Conservation (phyloP, 2,797 vertebrate genomes). For the Enteromius afrohamiltoni region DNA sequence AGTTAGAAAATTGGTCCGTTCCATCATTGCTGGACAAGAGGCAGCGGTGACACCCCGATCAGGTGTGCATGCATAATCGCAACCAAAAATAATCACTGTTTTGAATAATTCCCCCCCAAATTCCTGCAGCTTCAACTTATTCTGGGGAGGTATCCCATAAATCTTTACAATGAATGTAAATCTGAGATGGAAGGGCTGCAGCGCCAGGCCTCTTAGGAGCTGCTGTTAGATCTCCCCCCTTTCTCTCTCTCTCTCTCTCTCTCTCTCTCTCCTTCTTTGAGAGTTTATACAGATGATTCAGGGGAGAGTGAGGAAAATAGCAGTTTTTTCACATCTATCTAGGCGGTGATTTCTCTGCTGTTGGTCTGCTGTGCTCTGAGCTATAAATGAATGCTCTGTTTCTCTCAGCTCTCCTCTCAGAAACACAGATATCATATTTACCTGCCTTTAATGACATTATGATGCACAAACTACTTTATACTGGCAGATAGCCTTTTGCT, state of each 20-base stretch:
- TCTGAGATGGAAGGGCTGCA: conserved; percentile 85
- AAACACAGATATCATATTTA: conserved; percentile 31
- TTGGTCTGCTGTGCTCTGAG: conserved; percentile 54
- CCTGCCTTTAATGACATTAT: conserved; percentile 46
- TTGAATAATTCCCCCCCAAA: conserved; percentile 93
- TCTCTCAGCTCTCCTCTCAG: conserved; percentile 40
- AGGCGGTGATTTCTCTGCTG: conserved; percentile 60
- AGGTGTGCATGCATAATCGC: conserved; percentile 97
- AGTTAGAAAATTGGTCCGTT: conserved; percentile 92
- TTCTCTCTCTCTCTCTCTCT: conserved; percentile 26
- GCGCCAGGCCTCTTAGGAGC: conserved; percentile 75
- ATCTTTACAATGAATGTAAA: conserved; percentile 96
- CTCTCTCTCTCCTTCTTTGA: conserved; percentile 55
- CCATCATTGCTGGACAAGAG: conserved; percentile 87
- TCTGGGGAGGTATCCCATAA: conserved; percentile 92
- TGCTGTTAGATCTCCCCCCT: conserved; percentile 68
- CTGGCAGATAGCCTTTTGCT: conserved; percentile 19
- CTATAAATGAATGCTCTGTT: conserved; percentile 59
- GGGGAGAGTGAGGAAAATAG: conserved; percentile 60
- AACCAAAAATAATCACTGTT: conserved; percentile 95
- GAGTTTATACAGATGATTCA: conserved; percentile 68
- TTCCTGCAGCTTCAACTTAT: conserved; percentile 93
- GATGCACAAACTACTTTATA: not conserved
- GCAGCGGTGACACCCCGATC: conserved; percentile 92
- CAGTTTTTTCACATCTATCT: conserved; percentile 60